phyloP scores from a whole-genome alignment of 2,113 vertebrate genomes.

The Oenanthe melanoleuca region DNA sequence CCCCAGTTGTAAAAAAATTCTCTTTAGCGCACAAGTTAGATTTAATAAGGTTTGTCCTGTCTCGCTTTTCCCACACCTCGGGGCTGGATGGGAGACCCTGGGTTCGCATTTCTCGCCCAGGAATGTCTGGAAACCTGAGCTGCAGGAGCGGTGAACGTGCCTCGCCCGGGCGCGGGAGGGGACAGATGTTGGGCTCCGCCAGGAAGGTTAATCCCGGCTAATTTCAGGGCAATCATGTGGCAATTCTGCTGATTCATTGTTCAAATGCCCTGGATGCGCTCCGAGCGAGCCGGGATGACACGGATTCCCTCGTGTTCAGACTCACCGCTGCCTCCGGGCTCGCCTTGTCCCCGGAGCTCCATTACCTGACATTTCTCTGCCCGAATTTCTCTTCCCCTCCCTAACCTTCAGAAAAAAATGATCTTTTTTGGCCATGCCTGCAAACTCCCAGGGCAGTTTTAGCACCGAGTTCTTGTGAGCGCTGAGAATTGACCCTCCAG shows the following conservation, averaged over 20 bases:
- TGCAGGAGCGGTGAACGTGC: neutral
- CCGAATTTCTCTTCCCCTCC: neutral
- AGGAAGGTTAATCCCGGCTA: conserved; percentile 30
- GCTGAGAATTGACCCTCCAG: rapidly evolving
- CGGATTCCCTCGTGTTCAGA: neutral
- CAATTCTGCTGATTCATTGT: conserved; percentile 47
- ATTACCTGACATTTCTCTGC: neutral
- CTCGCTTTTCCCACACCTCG: neutral
- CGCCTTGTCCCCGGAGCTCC: neutral
- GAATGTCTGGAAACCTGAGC: conserved; percentile 25
- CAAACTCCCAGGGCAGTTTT: neutral
- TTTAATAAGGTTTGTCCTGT: neutral
- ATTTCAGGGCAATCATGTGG: conserved; percentile 34
- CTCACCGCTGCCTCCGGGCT: neutral
- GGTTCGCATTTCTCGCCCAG: neutral
- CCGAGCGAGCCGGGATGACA: neutral
- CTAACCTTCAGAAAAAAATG: neutral
- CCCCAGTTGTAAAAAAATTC: rapidly evolving
- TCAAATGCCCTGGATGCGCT: neutral
- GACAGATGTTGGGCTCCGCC: conserved; percentile 8
- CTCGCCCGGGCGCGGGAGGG: neutral
- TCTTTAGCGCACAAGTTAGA: neutral
- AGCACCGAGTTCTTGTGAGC: neutral
- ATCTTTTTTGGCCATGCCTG: neutral
- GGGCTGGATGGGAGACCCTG: neutral